These are phyloP conservation scores for Thymelicus lineola DNA, from an alignment of 2,888 invertebrate genomes.

Conservation along the genomic window DNA sequence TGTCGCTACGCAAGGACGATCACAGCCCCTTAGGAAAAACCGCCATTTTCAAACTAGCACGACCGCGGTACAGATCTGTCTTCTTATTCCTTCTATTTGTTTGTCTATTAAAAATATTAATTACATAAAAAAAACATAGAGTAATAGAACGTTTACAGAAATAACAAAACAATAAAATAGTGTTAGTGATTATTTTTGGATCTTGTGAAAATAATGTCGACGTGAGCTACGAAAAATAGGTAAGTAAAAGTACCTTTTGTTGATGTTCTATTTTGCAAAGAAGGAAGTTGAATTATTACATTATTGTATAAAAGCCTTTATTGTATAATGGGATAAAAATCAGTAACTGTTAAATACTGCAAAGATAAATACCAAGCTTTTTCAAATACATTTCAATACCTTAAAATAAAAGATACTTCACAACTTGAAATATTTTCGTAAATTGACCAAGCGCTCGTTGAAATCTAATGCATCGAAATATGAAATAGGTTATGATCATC, in stretches of 20 bases:
- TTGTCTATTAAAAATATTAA: not conserved
- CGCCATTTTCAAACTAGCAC: slow-evolving; percentile 75
- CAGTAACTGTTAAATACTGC: no score
- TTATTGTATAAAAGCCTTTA: no score
- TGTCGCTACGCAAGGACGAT: slow-evolving; percentile 80
- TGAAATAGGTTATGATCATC: not conserved
- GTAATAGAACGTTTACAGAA: not conserved
- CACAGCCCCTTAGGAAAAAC: slow-evolving; percentile 70
- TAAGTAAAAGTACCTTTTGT: no score
- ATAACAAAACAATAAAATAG: not conserved
- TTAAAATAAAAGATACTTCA: no score
- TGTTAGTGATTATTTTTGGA: slow-evolving; percentile 23
- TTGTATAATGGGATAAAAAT: no score
- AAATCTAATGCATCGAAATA: slow-evolving; percentile 21
- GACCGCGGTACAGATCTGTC: slow-evolving; percentile 61
- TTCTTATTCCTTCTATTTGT: not conserved
- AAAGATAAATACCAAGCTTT: no score
- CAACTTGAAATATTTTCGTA: not conserved
- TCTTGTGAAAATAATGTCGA: slow-evolving; percentile 1
- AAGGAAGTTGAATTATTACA: not conserved
- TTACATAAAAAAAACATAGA: not conserved
- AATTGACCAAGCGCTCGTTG: slow-evolving; percentile 14
- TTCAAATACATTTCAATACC: no score
- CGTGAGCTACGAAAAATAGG: slow-evolving; percentile 11
- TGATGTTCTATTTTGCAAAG: not conserved